Evolutionary conservation across 2,797 vertebrate species (phyloP).

Genomic region (Sebastes ruberrimus): DNA sequence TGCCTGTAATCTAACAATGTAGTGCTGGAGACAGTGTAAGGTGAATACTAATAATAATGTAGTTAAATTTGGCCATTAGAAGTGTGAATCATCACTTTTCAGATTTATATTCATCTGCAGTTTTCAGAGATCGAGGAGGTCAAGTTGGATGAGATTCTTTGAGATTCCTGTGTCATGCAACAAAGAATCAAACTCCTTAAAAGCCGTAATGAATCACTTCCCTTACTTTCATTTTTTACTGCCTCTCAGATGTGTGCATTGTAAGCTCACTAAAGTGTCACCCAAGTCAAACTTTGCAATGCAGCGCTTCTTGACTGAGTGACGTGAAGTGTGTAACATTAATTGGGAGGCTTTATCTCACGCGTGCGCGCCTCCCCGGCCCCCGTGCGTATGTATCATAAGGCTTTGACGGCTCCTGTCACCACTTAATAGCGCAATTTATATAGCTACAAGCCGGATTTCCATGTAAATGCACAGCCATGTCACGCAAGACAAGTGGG

Average conservation of each 20-base stretch:
- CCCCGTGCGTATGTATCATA: slow-evolving; percentile 20
- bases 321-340: slow-evolving; percentile 19
- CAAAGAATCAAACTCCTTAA: slow-evolving; percentile 9
- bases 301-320: slow-evolving; percentile 16
- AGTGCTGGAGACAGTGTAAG: not conserved
- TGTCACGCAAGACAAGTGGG: slow-evolving; percentile 66
- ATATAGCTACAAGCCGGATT: slow-evolving; percentile 65
- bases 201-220: slow-evolving; percentile 28
- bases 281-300: slow-evolving; percentile 26
- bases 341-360: slow-evolving; percentile 7
- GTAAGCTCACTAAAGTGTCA: slow-evolving; percentile 12
- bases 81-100: slow-evolving; percentile 2
- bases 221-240: slow-evolving; percentile 11
- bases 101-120: not conserved
- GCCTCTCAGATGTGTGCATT: slow-evolving; percentile 17
- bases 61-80: slow-evolving; percentile 22
- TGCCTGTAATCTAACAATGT: not conserved
- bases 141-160: not conserved
- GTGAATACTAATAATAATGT: slow-evolving; percentile 19
- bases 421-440: slow-evolving; percentile 71
- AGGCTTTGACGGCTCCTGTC: slow-evolving; percentile 63
- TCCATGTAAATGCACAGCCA: slow-evolving; percentile 69
- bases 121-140: slow-evolving; percentile 9
- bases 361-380: not conserved
- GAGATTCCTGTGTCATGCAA: not conserved